phyloP scores from a whole-genome alignment of 2,888 invertebrate species.

The Serrognathus titanus region DNA sequence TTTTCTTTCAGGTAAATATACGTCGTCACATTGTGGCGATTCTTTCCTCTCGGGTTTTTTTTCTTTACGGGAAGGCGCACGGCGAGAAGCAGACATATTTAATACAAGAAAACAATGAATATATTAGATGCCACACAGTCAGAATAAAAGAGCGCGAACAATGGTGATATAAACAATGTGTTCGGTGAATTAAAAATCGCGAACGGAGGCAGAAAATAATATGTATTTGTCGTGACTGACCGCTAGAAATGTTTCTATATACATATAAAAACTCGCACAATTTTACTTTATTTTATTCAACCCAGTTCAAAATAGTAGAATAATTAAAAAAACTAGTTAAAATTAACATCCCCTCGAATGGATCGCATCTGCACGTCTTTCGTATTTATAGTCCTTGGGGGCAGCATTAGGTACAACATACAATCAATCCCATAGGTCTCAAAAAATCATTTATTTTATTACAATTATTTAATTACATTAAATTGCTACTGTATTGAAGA shows the following conservation, averaged over 20 bases:
- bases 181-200: conserved; percentile 36
- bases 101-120: conserved; percentile 45
- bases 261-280: conserved; percentile 33
- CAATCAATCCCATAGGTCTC: too few species aligned
- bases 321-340: too few species aligned
- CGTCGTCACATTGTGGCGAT: conserved; percentile 1
- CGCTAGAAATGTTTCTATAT: conserved; percentile 38
- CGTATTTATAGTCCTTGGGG: too few species aligned
- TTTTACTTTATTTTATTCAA: too few species aligned
- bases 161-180: conserved; percentile 50
- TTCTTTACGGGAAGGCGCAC: conserved; percentile 2
- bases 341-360: too few species aligned
- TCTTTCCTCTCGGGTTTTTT: not conserved
- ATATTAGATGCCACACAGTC: conserved; percentile 49
- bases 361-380: too few species aligned
- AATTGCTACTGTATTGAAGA: too few species aligned
- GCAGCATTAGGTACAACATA: too few species aligned
- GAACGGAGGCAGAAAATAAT: conserved; percentile 47
- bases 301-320: too few species aligned
- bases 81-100: conserved; percentile 23
- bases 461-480: too few species aligned
- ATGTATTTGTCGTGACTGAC: conserved; percentile 47
- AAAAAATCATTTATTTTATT: too few species aligned
- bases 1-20: conserved; percentile 14
- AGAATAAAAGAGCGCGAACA: conserved; percentile 49